Evolutionary conservation across 1,140 invertebrate species (phyloP).

Genomic region (Drosophila equinoxialis): DNA sequence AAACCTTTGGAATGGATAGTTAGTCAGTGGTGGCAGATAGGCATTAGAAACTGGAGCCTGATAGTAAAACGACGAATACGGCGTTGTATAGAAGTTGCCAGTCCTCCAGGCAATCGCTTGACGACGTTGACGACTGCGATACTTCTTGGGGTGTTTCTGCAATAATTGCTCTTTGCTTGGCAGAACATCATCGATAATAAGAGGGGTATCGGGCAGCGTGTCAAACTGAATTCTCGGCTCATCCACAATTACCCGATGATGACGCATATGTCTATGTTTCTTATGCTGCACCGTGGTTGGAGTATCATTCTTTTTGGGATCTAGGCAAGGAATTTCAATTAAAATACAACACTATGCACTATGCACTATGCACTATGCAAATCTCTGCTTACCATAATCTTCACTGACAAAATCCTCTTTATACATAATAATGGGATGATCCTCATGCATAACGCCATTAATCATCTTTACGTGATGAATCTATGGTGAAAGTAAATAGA

Average conservation of each 20-base stretch:
- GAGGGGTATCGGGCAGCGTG: conserved; percentile 58
- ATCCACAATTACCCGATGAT: conserved; percentile 26
- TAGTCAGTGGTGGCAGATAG: conserved; percentile 34
- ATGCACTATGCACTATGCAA: background rate
- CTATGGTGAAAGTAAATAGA: conserved; percentile 27
- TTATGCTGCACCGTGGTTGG: conserved; percentile 16
- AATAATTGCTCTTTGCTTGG: conserved; percentile 45
- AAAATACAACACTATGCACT: background rate
- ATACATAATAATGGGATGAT: conserved; percentile 78
- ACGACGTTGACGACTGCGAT: conserved; percentile 59
- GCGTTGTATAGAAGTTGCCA: conserved; percentile 12
- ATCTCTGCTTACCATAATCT: conserved; percentile 62
- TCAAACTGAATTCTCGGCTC: conserved; percentile 66
- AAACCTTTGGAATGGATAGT: conserved; percentile 24
- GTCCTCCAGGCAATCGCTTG: conserved; percentile 18
- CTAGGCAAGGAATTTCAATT: conserved; percentile 16
- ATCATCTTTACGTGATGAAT: conserved; percentile 66
- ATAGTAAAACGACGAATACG: conserved; percentile 1
- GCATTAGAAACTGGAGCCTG: background rate
- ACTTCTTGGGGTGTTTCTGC: conserved; percentile 67
- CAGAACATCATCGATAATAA: conserved; percentile 47
- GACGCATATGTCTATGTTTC: conserved; percentile 31
- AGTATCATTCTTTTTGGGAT: conserved; percentile 59
- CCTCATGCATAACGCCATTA: conserved; percentile 61
- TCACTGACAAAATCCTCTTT: conserved; percentile 79